Percentiles rank a stretch among this genome's conserved stretches.
These are phyloP conservation scores for Falco novaeseelandiae DNA, from an alignment of 2,797 vertebrate genomes.

Conservation along the genomic window DNA sequence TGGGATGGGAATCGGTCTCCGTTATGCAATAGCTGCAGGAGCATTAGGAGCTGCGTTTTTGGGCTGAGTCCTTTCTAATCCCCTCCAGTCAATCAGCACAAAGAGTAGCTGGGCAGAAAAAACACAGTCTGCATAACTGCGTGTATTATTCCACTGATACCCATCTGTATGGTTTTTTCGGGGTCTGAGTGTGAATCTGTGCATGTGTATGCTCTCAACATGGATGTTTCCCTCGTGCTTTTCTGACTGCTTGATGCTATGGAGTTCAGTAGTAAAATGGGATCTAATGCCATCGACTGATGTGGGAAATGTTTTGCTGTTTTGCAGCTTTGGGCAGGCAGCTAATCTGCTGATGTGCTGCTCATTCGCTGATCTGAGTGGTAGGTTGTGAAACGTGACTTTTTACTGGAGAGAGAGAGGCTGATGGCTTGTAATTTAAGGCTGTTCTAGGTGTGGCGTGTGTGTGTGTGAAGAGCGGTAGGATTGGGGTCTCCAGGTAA, in stretches of 20 bases:
- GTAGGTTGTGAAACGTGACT: conserved; percentile 27
- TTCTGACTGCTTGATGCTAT: background rate
- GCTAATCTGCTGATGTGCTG: conserved; percentile 32
- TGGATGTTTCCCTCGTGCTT: background rate
- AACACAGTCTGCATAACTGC: background rate
- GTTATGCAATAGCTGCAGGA: conserved; percentile 60
- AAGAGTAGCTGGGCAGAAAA: background rate
- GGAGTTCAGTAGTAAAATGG: background rate
- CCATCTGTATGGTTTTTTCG: background rate
- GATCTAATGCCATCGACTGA: background rate
- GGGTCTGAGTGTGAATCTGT: background rate
- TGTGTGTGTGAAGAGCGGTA: background rate
- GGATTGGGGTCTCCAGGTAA: background rate
- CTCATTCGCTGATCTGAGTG: background rate
- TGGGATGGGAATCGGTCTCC: background rate
- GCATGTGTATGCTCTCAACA: background rate
- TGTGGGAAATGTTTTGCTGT: conserved; percentile 4
- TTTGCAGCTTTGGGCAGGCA: conserved; percentile 27
- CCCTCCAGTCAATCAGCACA: conserved; percentile 36
- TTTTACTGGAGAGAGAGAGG: background rate
- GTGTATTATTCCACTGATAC: background rate
- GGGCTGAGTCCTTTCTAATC: conserved; percentile 41
- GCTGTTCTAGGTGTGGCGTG: accelerated
- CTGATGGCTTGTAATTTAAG: background rate
- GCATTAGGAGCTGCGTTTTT: conserved; percentile 30